A percentile compares a stretch with the other conserved stretches of the same genome.
Conservation (phyloP, 2,113 vertebrate genomes). For the Cyanoramphus novaezelandiae region DNA sequence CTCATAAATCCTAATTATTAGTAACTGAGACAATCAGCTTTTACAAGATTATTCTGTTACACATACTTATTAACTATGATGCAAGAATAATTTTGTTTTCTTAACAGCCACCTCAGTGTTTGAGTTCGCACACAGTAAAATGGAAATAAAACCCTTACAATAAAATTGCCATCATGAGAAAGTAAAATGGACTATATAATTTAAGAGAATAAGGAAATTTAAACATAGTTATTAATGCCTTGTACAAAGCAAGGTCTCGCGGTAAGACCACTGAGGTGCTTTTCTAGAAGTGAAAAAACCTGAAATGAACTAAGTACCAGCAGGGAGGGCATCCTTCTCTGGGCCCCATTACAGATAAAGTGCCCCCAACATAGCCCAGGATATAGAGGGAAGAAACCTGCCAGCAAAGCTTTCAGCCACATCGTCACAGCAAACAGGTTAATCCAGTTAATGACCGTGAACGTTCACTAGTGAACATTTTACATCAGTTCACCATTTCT, state of each 20-base stretch:
- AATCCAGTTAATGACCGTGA: rapidly evolving
- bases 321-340: too few relatives aligned
- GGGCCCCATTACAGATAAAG: not conserved
- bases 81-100: not conserved
- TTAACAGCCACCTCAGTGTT: not conserved
- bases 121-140: not conserved
- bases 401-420: not conserved
- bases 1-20: slow-evolving; percentile 37
- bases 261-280: too few relatives aligned
- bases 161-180: not conserved
- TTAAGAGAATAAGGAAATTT: not conserved
- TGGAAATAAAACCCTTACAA: not conserved
- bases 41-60: not conserved
- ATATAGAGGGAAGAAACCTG: not conserved
- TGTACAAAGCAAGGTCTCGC: not conserved
- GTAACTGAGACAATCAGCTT: slow-evolving; percentile 11
- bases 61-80: not conserved
- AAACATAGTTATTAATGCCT: not conserved
- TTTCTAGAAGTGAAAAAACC: not conserved
- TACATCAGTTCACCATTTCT: not conserved
- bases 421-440: rapidly evolving
- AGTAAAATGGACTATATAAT: not conserved
- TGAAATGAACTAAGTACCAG: not conserved
- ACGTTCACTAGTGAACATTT: not conserved
- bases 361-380: not conserved